Evolutionary conservation across 2,113 vertebrate species (phyloP).

Genomic region (Motacilla alba): DNA sequence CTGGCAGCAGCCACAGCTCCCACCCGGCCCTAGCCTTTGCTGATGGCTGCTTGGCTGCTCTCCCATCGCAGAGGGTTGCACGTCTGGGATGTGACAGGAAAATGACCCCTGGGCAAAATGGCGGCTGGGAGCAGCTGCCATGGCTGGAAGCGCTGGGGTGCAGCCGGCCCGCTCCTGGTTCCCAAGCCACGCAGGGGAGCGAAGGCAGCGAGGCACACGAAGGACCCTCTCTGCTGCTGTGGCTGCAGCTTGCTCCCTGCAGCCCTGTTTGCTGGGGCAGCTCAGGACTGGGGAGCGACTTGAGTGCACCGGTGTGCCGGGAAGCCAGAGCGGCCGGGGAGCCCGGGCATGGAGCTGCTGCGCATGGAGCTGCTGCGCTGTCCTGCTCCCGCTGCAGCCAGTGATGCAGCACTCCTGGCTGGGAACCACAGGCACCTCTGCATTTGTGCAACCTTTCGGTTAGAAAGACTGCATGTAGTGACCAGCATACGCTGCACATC

Average conservation of each 20-base stretch:
- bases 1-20: constrained; percentile 20
- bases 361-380: background rate
- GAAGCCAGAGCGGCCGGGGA: fast-evolving
- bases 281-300: fast-evolving
- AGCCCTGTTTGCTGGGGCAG: background rate
- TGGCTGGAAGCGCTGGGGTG: background rate
- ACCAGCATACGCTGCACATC: fast-evolving
- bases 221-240: background rate
- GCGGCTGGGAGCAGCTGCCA: constrained; percentile 39
- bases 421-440: background rate
- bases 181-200: background rate
- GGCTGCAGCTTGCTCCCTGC: background rate
- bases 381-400: fast-evolving
- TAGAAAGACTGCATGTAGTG: fast-evolving
- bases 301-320: fast-evolving
- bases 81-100: background rate
- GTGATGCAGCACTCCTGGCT: fast-evolving
- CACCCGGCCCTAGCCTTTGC: constrained; percentile 12
- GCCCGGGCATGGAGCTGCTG: background rate
- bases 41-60: constrained; percentile 22
- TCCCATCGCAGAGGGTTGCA: background rate
- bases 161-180: background rate
- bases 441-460: fast-evolving
- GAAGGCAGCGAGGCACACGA: fast-evolving
- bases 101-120: constrained; percentile 6